phyloP scores from a whole-genome alignment of 2,888 invertebrate species.

The Lepidocyrtoides sp. region DNA sequence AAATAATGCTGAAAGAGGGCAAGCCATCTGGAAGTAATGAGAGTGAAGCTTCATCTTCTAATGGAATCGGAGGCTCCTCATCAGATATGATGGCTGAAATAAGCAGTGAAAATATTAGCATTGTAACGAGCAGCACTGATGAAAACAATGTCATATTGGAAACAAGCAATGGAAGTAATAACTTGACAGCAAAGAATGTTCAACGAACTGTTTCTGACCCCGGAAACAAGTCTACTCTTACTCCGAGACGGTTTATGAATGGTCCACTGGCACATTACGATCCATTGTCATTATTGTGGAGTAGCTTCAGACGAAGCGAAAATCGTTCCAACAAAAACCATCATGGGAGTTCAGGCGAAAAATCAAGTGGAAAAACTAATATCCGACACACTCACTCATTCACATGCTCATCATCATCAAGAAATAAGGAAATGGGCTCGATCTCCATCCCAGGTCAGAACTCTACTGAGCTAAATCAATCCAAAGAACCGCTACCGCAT shows the following conservation, averaged over 20 bases:
- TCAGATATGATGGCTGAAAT: constrained; percentile 84
- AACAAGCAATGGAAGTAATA: constrained; percentile 50
- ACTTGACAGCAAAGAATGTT: constrained; percentile 82
- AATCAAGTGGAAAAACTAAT: constrained; percentile 84
- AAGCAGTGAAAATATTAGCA: constrained; percentile 85
- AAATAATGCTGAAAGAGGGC: constrained; percentile 8
- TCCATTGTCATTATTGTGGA: constrained; percentile 85
- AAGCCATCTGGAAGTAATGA: constrained; percentile 81
- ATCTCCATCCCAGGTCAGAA: constrained; percentile 74
- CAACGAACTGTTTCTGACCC: constrained; percentile 85
- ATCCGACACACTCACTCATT: constrained; percentile 86
- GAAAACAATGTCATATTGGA: constrained; percentile 61
- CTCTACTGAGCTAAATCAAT: constrained; percentile 61
- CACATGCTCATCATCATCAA: constrained; percentile 84
- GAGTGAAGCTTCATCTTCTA: constrained; percentile 85
- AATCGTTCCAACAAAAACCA: constrained; percentile 76
- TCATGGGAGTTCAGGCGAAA: constrained; percentile 79
- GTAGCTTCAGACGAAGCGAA: constrained; percentile 85
- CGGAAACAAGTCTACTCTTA: constrained; percentile 85
- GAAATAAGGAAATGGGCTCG: constrained; percentile 79
- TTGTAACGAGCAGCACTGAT: constrained; percentile 74
- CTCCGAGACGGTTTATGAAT: constrained; percentile 85
- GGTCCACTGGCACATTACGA: constrained; percentile 85
- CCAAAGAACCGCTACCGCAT: constrained; percentile 84
- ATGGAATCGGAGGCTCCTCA: constrained; percentile 84